Base-by-base conservation (phyloP, 2,113 vertebrate species). In the Oceanodroma tethys region DNA sequence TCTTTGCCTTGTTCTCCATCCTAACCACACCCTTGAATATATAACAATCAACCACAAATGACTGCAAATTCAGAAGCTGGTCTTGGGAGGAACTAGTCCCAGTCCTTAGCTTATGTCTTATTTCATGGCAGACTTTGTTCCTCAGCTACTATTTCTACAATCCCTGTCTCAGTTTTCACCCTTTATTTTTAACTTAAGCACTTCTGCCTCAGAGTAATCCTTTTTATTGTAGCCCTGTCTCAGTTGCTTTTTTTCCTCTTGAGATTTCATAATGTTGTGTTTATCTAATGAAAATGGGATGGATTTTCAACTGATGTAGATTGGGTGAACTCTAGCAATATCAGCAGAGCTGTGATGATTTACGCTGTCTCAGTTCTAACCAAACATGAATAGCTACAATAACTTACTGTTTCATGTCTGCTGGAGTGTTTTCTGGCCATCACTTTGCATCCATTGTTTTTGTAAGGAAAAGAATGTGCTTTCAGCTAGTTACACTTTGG, bases 241-340 rank as follows among this genome's bases (percentile, higher is more conserved):
- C 65, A 3, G 7, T 2, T 50, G 48, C 4, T 27, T 60, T 75
- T 7, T 13, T 34, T 4, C 27, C 52, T 67, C 88, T 29, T 23
- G 42, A 34, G 43, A 7, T 12, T 11, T 66, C 65, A 6, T 1
- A 9, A 0, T 1, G 20, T 4, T 42, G n/a, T 47, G 45, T 12
- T 81, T 5, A 56, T 65, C 76, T 23, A n/a, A 63, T 21, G 81
- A 30, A 52, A 78, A 73, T 4, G 45, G 16, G 45, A 3, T 20
- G 87, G 40, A 13, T 81, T 72, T 73, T 34, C 91, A 68, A 63
- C 78, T 81, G 25, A 14, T 16, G 10, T 14, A 32, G 50, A 27
- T 0, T 23, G 42, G 68, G 6, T 23, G 84, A 67, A 63, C 48
- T 63, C 58, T 15, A 65, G 52, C 8, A 15, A 1, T 70, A 76